A percentile compares a stretch with the other conserved stretches of the same genome.
phyloP scores from a whole-genome alignment of 2,113 vertebrate genomes.

The Noctilio leporinus region DNA sequence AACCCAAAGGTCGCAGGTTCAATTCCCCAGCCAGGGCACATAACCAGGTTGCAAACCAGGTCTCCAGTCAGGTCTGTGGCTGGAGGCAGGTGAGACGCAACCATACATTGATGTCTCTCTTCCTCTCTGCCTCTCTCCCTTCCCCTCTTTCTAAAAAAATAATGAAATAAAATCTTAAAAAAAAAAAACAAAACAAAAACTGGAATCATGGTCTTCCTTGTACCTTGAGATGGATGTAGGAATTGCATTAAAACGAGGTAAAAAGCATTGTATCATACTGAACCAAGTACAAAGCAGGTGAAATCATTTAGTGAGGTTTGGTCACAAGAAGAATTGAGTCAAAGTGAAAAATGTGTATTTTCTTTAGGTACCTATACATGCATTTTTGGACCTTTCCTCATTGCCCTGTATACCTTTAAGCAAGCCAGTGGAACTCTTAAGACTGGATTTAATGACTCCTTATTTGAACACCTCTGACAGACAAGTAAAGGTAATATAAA shows the following conservation, averaged over 20 bases:
- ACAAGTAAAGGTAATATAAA: conserved; percentile 86
- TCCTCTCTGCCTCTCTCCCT: no score
- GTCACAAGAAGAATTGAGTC: neutral
- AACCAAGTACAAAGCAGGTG: neutral
- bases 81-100: no score
- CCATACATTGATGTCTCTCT: no score
- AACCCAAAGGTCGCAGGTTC: no score
- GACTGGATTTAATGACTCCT: conserved; percentile 91
- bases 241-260: neutral
- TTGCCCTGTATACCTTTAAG: conserved; percentile 88
- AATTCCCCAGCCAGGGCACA: no score
- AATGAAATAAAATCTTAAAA: no score
- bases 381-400: conserved; percentile 92
- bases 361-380: conserved; percentile 90
- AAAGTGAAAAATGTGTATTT: neutral
- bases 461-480: conserved; percentile 83
- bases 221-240: neutral
- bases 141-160: no score
- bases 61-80: no score
- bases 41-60: no score
- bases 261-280: neutral
- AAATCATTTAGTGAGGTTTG: neutral
- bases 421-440: conserved; percentile 88
- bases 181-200: no score
- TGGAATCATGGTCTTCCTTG: neutral